These are phyloP conservation scores for Takifugu rubripes DNA, from an alignment of 2,797 vertebrate species.

Conservation along the genomic window DNA sequence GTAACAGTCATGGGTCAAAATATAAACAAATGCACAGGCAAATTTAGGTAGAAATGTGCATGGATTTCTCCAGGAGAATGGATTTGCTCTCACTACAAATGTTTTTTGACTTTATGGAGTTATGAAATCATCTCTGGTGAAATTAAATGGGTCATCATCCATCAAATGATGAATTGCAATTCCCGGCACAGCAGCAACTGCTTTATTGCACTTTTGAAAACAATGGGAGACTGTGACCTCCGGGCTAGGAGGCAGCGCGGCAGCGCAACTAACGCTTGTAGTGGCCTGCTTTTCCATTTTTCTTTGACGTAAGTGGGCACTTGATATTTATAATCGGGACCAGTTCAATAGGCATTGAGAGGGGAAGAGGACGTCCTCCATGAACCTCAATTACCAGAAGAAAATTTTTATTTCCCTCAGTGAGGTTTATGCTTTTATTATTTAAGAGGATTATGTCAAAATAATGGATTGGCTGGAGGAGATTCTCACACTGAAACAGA, in stretches of 20 bases:
- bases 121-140: slow-evolving; percentile 40
- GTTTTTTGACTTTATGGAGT: slow-evolving; percentile 41
- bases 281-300: background rate
- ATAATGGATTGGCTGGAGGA: no score
- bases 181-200: slow-evolving; percentile 30
- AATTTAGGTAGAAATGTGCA: slow-evolving; percentile 35
- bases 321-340: background rate
- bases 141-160: slow-evolving; percentile 58
- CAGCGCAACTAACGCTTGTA: slow-evolving; percentile 3
- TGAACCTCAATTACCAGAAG: no score
- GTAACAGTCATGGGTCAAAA: slow-evolving; percentile 51
- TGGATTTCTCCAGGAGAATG: slow-evolving; percentile 53
- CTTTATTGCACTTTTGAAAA: slow-evolving; percentile 56
- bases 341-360: background rate
- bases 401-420: no score
- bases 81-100: slow-evolving; percentile 44
- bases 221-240: slow-evolving; percentile 48
- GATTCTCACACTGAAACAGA: no score
- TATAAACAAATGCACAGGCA: slow-evolving; percentile 36
- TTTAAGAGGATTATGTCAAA: no score
- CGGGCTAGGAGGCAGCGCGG: slow-evolving; percentile 21
- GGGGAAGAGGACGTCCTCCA: no score
- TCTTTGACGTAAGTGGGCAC: background rate
- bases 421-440: no score
- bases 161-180: slow-evolving; percentile 61